A percentile compares a stretch with the other conserved stretches of the same genome.
Conservation (phyloP, 2,113 vertebrate genomes). For the Archocentrus centrarchus region DNA sequence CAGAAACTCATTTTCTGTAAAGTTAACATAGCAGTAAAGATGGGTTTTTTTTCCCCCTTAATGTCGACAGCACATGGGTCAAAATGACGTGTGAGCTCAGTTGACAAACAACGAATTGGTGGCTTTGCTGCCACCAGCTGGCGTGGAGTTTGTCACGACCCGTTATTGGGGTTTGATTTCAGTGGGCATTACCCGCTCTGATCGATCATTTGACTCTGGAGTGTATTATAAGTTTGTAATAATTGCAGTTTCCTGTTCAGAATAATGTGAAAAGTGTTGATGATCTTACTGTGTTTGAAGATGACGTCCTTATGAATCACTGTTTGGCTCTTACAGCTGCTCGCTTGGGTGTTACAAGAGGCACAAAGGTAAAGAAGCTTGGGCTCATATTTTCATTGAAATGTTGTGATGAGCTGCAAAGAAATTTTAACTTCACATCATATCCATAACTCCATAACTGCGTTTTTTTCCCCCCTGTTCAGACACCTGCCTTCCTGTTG, state of each 20-base stretch:
- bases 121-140: background rate
- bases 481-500: conserved; percentile 71
- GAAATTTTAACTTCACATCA: background rate
- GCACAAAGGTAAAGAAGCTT: conserved; percentile 74
- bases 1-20: too few relatives aligned
- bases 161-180: background rate
- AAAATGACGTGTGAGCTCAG: background rate
- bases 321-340: conserved; percentile 71
- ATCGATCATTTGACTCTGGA: background rate
- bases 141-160: background rate
- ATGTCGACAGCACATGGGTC: conserved; percentile 7
- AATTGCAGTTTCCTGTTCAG: background rate
- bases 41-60: background rate
- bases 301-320: background rate
- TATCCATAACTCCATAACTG: background rate
- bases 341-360: conserved; percentile 81
- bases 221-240: background rate
- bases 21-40: background rate
- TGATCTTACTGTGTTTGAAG: background rate
- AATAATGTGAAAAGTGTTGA: background rate
- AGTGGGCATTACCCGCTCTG: background rate
- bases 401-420: background rate
- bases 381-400: background rate
- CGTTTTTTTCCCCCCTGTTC: background rate
- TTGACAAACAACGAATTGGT: background rate